Percentiles rank a stretch among this genome's conserved stretches.
These are phyloP conservation scores for Helostoma temminkii DNA, from an alignment of 2,797 vertebrate genomes.

Conservation along the genomic window DNA sequence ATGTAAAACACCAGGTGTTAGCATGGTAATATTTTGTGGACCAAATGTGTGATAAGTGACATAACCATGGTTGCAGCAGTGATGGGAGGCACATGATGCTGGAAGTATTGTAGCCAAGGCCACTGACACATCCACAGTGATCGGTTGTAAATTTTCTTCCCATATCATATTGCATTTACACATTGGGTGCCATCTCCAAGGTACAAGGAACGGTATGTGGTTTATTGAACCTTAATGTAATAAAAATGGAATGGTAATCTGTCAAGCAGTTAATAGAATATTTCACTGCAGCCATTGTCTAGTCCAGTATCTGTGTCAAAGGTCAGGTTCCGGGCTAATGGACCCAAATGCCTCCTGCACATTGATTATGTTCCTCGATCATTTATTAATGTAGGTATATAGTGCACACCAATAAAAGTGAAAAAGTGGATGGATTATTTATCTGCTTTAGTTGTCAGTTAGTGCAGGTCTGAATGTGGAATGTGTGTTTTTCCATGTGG, in stretches of 20 bases:
- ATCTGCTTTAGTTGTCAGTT: slow-evolving; percentile 30
- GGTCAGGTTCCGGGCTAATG: slow-evolving; percentile 6
- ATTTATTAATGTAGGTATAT: slow-evolving; percentile 22
- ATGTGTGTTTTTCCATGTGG: background rate
- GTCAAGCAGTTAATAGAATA: background rate
- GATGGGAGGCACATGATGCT: no score
- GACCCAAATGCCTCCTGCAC: slow-evolving; percentile 1
- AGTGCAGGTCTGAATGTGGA: background rate
- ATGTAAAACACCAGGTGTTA: no score
- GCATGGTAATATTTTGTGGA: no score
- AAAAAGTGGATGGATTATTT: slow-evolving; percentile 34
- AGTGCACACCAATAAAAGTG: slow-evolving; percentile 27
- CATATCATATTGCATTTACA: background rate
- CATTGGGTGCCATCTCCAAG: background rate
- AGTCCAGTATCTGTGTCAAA: slow-evolving; percentile 8
- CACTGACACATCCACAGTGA: no score
- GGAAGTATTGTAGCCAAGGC: no score
- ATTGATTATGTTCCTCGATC: slow-evolving; percentile 27
- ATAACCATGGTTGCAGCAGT: no score
- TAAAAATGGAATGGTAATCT: background rate
- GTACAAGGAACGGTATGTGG: background rate
- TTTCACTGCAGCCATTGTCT: background rate
- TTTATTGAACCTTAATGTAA: background rate
- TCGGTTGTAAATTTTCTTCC: no score
- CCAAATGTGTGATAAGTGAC: no score